Evolutionary conservation across 30 jellyfish, hydroid and myxozoan genomes (phyloP).

Genomic region (Hydractinia echinata): DNA sequence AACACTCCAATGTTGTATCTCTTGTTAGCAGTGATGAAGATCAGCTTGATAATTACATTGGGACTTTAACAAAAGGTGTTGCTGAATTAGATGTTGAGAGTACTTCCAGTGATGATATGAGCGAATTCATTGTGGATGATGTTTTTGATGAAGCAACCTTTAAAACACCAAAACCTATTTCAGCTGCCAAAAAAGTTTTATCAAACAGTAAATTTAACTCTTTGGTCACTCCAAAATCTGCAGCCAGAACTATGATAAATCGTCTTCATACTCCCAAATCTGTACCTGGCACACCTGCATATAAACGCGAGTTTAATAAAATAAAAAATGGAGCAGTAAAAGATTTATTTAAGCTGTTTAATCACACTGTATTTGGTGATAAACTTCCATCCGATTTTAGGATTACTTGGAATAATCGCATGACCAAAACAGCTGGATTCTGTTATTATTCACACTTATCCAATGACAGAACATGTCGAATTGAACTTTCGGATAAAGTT

Average conservation of each 20-base stretch:
- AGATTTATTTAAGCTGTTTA: conserved; percentile 60
- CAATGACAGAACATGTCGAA: conserved; percentile 28
- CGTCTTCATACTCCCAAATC: conserved; percentile 52
- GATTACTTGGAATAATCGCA: conserved; percentile 74
- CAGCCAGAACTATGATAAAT: conserved; percentile 1
- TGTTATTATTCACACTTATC: conserved; percentile 46
- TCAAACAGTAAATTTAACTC: not conserved
- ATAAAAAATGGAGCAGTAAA: conserved; percentile 48
- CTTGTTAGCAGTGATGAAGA: conserved; percentile 6
- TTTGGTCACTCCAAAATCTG: conserved; percentile 21
- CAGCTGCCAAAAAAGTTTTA: not conserved
- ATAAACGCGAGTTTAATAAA: conserved; percentile 59
- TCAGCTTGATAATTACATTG: not conserved
- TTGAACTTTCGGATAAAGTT: conserved; percentile 82
- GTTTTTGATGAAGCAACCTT: not conserved
- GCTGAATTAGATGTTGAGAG: not conserved
- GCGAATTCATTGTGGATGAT: conserved; percentile 15
- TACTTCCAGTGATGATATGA: not conserved
- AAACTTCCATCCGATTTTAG: conserved; percentile 60
- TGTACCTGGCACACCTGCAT: conserved; percentile 71
- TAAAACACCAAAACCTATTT: conserved; percentile 18
- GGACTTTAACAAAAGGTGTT: not conserved
- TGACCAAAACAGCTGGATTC: conserved; percentile 93
- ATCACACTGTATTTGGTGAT: conserved; percentile 67
- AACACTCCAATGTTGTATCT: not conserved